Base-by-base conservation (phyloP, 2,113 vertebrate genomes). In the Oreochromis aureus region DNA sequence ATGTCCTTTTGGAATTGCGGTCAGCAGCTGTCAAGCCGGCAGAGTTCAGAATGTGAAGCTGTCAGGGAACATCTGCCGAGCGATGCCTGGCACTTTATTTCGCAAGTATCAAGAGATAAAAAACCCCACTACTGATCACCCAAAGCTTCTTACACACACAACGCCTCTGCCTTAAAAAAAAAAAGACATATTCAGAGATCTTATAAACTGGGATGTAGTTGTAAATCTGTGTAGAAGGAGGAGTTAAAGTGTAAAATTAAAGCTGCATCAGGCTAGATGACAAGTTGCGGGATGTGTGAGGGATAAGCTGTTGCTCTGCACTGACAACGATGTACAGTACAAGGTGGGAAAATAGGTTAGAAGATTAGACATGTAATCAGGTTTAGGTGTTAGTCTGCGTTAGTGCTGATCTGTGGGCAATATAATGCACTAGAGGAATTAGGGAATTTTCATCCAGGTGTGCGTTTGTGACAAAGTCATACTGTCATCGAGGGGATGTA, bases 11-110 rank as follows among this genome's bases (percentile, higher is more conserved):
- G 69, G 84, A 95, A 95, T 95, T 90, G 92, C 91, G 90, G 93
- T 95, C 96, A 95, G 94, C 96, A 96, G 94, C 95, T 97, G 95
- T 94, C 89, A 87, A 86, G 89, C 89, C 53, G 27, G 59, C 83
- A 82, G 93, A 87, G 91, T 93, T 93, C 87, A 93, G 78, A 88
- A 92, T 78, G 78, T 34, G 89, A 93, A 81, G 89, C 92, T 89
- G 94, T 90, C 56, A 34, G 82, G 46, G 22, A 95, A 95, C 95
- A 96, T 96, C 95, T 96, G 95, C 89, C 32, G n/a, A 85, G 66
- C 3, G 56, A 55, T 24, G 88, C 81, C 89, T 55, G 78, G 84
- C 83, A 86, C 36, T 87, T 95, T 91, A 90, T 92, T 90, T 91
- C 73, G 58, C 86, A 81, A 86, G 59, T 78, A 87, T 83, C 80